Conservation (phyloP, 2,797 vertebrate genomes). For the Spea hammondii region DNA sequence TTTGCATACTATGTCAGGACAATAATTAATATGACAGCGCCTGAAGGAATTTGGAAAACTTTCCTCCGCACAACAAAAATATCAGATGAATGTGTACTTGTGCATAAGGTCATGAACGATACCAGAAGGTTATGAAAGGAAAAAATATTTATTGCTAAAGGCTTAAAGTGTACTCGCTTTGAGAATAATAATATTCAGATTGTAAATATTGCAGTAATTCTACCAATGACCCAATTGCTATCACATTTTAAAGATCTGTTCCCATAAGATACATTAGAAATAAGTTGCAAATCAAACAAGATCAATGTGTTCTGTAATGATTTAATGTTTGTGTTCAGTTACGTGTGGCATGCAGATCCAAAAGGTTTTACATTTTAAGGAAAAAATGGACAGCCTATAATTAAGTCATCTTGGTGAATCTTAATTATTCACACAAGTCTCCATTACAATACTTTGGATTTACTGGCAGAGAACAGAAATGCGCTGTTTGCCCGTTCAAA, state of each 20-base stretch:
- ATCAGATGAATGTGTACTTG: slow-evolving; percentile 34
- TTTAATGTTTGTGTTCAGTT: no score
- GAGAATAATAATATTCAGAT: slow-evolving; percentile 16
- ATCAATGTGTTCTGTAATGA: no score
- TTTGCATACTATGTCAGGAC: slow-evolving; percentile 29
- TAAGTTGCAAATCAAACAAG: no score
- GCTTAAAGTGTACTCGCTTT: slow-evolving; percentile 42
- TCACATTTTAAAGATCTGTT: not conserved
- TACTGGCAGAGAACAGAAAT: no score
- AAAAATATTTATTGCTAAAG: slow-evolving; percentile 43
- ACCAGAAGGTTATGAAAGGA: slow-evolving; percentile 41
- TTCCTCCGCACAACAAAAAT: slow-evolving; percentile 34
- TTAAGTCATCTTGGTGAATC: no score
- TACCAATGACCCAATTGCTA: not conserved
- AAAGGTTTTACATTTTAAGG: no score
- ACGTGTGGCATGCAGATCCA: no score
- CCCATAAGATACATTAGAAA: no score
- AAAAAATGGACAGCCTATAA: no score
- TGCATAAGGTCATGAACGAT: slow-evolving; percentile 27
- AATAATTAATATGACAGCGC: slow-evolving; percentile 50
- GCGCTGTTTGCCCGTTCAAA: no score
- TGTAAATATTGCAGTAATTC: slow-evolving; percentile 31
- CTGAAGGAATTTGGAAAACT: slow-evolving; percentile 25
- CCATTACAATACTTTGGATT: no score
- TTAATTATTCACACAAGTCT: no score